phyloP scores from a whole-genome alignment of 2,888 invertebrate genomes.

The Tubulanus polymorphus region DNA sequence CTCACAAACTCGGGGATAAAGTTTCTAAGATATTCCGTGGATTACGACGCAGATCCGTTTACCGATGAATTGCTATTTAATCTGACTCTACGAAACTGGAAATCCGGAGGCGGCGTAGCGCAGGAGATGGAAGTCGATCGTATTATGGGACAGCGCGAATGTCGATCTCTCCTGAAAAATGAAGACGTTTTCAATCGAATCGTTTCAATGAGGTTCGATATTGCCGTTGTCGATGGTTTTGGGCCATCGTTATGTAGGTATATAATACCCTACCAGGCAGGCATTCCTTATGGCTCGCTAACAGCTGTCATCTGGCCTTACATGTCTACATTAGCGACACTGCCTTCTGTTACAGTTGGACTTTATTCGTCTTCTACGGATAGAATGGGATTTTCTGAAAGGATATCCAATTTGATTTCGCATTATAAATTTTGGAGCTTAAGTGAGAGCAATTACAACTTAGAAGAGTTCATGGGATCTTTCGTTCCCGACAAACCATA shows the following conservation, averaged over 20 bases:
- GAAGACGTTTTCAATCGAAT: slow-evolving; percentile 2
- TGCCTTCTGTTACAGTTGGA: too few species aligned
- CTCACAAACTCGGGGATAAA: slow-evolving; percentile 4
- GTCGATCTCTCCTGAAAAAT: slow-evolving; percentile 8
- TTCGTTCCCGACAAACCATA: too few species aligned
- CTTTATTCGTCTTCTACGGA: too few species aligned
- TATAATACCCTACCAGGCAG: slow-evolving; percentile 13
- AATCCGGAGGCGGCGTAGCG: too few species aligned
- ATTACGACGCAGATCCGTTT: neutral
- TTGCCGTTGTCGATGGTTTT: slow-evolving; percentile 18
- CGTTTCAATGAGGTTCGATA: slow-evolving; percentile 10
- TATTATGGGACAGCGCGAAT: neutral
- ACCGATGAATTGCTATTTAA: too few species aligned
- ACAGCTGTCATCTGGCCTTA: slow-evolving; percentile 3
- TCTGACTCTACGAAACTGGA: too few species aligned
- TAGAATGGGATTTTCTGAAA: too few species aligned
- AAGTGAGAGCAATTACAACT: too few species aligned
- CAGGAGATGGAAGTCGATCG: slow-evolving; percentile 9
- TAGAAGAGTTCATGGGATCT: too few species aligned
- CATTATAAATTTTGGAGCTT: too few species aligned
- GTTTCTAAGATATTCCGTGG: neutral
- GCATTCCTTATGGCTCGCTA: slow-evolving; percentile 14
- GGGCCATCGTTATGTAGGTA: slow-evolving; percentile 2
- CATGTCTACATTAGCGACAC: too few species aligned
- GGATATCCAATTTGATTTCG: too few species aligned